Conservation (phyloP, 2,113 vertebrate species). For the Origma solitaria region DNA sequence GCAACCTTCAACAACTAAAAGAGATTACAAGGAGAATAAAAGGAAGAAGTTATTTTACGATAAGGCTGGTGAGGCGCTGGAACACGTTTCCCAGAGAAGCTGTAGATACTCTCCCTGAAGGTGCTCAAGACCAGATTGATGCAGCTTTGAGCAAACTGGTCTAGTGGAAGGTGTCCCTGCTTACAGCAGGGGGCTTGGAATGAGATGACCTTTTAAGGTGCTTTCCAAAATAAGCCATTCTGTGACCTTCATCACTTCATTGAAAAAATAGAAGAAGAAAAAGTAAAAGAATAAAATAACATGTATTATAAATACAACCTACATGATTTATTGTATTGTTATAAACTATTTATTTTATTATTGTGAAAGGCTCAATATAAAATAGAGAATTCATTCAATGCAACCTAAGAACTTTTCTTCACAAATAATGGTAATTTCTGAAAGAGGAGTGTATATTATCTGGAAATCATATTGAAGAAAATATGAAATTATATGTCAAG, state of each 20-base stretch:
- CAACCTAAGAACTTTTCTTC: neutral
- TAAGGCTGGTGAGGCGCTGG: neutral
- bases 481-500: neutral
- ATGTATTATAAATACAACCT: neutral
- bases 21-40: rapidly evolving
- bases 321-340: neutral
- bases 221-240: neutral
- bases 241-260: neutral
- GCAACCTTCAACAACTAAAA: neutral
- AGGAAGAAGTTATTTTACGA: neutral
- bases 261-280: neutral
- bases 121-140: neutral
- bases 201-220: neutral
- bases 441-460: neutral
- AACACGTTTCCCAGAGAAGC: neutral
- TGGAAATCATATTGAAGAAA: neutral
- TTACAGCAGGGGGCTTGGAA: neutral
- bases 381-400: neutral
- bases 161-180: neutral
- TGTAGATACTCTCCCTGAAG: neutral
- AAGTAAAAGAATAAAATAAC: neutral
- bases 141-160: neutral
- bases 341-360: neutral
- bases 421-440: neutral
- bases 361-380: neutral